Evolutionary conservation across 2,113 vertebrate genomes (phyloP).

Genomic region (Petrocephalus zakoni): DNA sequence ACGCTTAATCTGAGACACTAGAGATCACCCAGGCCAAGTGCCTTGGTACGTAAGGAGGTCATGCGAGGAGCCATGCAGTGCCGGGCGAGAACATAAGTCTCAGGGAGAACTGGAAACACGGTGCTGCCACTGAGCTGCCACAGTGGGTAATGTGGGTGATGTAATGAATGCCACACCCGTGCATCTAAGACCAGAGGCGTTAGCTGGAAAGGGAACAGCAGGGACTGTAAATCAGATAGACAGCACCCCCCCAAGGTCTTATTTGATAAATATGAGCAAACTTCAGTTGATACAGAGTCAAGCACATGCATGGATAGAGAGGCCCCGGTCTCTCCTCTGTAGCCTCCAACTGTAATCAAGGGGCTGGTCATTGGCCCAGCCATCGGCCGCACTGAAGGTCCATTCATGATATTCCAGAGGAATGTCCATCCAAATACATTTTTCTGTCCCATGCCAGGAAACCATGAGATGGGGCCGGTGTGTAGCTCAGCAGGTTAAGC

Average conservation of each 20-base stretch:
- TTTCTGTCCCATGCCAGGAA: neutral
- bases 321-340: neutral
- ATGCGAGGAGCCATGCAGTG: neutral
- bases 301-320: neutral
- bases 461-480: neutral
- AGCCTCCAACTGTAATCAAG: neutral
- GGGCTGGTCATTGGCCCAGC: neutral
- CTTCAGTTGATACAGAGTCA: neutral
- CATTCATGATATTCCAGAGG: neutral
- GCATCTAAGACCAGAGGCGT: neutral
- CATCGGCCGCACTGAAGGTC: neutral
- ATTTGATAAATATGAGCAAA: neutral
- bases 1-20: neutral
- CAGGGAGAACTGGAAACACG: neutral
- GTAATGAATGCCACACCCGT: neutral
- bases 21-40: neutral
- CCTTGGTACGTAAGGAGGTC: neutral
- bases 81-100: neutral
- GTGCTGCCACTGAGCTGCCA: neutral
- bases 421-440: neutral
- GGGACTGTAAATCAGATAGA: neutral
- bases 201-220: neutral
- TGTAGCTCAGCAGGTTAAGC: neutral
- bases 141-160: neutral
- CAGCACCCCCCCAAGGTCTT: neutral